Evolutionary conservation across 2,888 invertebrate genomes (phyloP), one percentile per base, ranked within the genome.

Genomic region (Laothoe populi): DNA sequence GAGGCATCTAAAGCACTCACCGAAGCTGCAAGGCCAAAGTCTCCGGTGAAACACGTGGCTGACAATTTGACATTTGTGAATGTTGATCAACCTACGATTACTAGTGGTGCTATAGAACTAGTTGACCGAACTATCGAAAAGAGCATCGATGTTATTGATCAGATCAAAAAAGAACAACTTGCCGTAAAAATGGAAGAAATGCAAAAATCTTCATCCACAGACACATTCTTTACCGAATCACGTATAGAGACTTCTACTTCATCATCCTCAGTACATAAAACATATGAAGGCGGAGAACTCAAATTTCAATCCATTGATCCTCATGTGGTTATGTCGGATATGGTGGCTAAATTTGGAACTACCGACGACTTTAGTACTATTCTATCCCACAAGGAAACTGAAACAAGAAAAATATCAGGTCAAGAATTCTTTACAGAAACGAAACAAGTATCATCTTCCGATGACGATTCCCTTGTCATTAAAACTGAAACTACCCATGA

Each of bases 61-160:
- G 93, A 92, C 68, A 91, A 93, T 67, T 66, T 92, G 23, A 82
- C 92, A 38, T 93, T 93, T 67, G 82, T 93, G 5, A 93, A 92
- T 69, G 90, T 93, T 35, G 91, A 92, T 66, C 93, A 94, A 70
- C 94, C 94, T 35, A 93, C 93, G 24, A 83, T 92, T 38, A 94
- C 93, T 0, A 93, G 85, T 60, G 94, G 94, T 65, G 93, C 94
- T 31, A 93, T 89, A 69, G 94, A 94, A 74, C 79, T 94, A 35
- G 94, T 94, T 11, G 94, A 94, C 73, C 83, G 92, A 42, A 87
- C 90, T 0, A 87, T 92, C 19, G 90, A 92, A 76, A 92, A 88
- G 65, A 91, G 91, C 60, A 85, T 89, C 44, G 84, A 84, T 57
- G 88, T 90, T 0, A 87, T 88, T 46, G 87, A 88, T 67, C 88